Evolutionary conservation across 2,888 invertebrate species (phyloP).

Genomic region (Balanococcus diminutus): DNA sequence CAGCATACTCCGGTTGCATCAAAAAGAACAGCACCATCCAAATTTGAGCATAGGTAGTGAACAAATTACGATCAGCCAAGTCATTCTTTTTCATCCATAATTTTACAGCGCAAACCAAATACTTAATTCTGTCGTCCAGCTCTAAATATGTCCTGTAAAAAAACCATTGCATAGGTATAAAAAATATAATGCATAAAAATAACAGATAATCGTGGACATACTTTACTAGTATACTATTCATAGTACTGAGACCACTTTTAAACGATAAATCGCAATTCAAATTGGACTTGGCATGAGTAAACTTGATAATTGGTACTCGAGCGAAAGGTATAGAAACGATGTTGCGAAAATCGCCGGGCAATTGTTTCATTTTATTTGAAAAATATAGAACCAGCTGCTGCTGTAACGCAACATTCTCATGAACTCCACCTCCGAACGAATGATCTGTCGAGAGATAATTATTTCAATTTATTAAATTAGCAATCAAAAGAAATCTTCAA

Average conservation of each 20-base stretch:
- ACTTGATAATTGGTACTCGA: constrained; percentile 57
- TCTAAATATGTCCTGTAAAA: constrained; percentile 57
- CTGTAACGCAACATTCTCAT: constrained; percentile 21
- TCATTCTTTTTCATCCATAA: constrained; percentile 58
- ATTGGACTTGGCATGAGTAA: constrained; percentile 54
- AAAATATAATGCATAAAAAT: too few relatives aligned
- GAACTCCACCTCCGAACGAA: constrained; percentile 41
- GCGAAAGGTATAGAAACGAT: constrained; percentile 56
- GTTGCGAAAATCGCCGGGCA: constrained; percentile 47
- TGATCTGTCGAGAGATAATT: background rate
- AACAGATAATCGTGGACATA: constrained; percentile 12
- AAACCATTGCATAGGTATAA: too few relatives aligned
- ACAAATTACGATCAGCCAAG: constrained; percentile 57
- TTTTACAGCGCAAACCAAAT: constrained; percentile 58
- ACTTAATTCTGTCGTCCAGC: constrained; percentile 57
- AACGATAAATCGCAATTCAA: constrained; percentile 57
- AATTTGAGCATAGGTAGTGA: constrained; percentile 58
- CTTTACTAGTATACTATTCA: constrained; percentile 57
- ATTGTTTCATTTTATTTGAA: constrained; percentile 19
- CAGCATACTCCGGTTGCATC: constrained; percentile 56
- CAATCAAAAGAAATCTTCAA: background rate
- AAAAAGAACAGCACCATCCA: constrained; percentile 58
- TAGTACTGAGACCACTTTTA: constrained; percentile 57
- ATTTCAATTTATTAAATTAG: background rate
- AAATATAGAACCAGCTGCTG: constrained; percentile 33